Evolutionary conservation across 2,888 invertebrate genomes (phyloP).

Genomic region (Phymatocera aterrima): DNA sequence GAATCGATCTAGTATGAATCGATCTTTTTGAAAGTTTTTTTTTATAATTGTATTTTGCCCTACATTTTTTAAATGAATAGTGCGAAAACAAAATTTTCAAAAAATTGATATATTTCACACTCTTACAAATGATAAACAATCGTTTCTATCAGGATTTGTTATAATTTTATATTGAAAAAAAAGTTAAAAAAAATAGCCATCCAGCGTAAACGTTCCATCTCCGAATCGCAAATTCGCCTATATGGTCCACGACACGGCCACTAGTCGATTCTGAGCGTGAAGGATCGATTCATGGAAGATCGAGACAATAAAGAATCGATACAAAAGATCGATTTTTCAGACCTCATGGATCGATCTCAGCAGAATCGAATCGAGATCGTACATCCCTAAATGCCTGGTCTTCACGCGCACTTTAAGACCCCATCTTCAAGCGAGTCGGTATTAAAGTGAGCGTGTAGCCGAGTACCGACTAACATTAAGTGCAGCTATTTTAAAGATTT

Average conservation of each 20-base stretch:
- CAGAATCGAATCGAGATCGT: not conserved
- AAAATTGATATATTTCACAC: not conserved
- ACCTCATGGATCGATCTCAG: not conserved
- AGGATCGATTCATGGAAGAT: slow-evolving; percentile 24
- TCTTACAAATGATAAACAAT: too few species aligned
- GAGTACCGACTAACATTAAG: too few species aligned
- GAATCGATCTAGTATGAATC: not conserved
- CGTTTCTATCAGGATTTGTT: not conserved
- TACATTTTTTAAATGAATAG: not conserved
- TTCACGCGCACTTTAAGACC: too few species aligned
- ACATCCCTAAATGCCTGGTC: not conserved
- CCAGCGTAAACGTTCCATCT: not conserved
- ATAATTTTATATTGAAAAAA: not conserved
- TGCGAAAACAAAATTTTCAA: not conserved
- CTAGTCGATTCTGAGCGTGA: slow-evolving; percentile 10
- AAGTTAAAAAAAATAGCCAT: not conserved
- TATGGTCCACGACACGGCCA: not conserved
- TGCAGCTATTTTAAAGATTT: too few species aligned
- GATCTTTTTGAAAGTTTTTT: not conserved
- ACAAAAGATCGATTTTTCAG: slow-evolving; percentile 24
- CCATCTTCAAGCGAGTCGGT: too few species aligned
- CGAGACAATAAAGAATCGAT: slow-evolving; percentile 25
- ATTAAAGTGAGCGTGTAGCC: too few species aligned
- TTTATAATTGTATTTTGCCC: too few species aligned
- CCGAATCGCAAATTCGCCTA: not conserved